Percentiles rank a stretch among this genome's conserved stretches.
These are phyloP conservation scores for Euura saliciscinereae DNA, from an alignment of 1,140 invertebrate genomes.

Conservation along the genomic window DNA sequence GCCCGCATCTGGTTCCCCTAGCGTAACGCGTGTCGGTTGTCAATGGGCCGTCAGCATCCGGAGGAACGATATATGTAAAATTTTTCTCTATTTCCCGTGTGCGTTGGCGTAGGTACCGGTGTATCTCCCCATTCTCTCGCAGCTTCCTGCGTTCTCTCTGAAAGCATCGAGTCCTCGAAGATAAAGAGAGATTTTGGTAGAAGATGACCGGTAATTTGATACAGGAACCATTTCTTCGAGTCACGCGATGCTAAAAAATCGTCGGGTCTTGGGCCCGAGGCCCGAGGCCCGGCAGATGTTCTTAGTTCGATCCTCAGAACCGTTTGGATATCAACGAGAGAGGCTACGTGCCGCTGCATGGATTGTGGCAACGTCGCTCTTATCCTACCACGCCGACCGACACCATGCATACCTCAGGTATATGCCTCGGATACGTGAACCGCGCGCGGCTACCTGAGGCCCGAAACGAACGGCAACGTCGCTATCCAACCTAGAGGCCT, in stretches of 20 bases:
- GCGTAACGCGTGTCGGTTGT: background rate
- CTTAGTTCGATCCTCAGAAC: conserved; percentile 2
- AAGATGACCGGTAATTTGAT: background rate
- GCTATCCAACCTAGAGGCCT: conserved; percentile 14
- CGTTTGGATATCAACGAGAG: no score
- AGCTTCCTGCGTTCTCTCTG: background rate
- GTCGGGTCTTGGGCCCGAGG: conserved; percentile 44
- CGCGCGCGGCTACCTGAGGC: background rate
- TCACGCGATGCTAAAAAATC: conserved; percentile 58
- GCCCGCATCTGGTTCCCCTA: no score
- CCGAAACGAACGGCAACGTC: conserved; percentile 32
- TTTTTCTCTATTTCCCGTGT: background rate
- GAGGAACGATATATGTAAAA: background rate
- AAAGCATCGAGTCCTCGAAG: no score
- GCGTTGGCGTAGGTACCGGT: background rate
- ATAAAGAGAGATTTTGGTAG: background rate
- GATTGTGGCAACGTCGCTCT: background rate
- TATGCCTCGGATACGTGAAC: background rate
- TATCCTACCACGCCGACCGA: background rate
- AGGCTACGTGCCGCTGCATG: no score
- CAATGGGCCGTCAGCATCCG: conserved; percentile 3
- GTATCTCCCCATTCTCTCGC: background rate
- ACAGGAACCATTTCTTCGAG: conserved; percentile 34
- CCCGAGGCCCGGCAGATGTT: conserved; percentile 57
- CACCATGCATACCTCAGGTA: background rate